A percentile compares a stretch with the other conserved stretches of the same genome.
These are phyloP conservation scores for Panzeria rudis DNA, from an alignment of 2,888 invertebrate species.

Conservation along the genomic window DNA sequence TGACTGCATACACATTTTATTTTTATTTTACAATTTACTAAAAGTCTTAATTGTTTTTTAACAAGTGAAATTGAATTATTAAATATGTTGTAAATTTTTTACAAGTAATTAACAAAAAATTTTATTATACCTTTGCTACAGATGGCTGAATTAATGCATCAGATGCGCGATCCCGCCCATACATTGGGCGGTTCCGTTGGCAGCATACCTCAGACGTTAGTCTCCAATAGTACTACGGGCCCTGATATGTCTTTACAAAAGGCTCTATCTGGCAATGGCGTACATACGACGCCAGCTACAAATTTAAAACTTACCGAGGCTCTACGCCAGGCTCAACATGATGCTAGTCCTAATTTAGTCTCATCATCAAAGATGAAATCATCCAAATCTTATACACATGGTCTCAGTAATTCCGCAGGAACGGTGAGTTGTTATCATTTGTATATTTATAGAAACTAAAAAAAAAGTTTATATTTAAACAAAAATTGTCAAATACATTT, in stretches of 20 bases:
- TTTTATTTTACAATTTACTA: neutral
- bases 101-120: neutral
- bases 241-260: conserved; percentile 77
- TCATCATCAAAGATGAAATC: conserved; percentile 83
- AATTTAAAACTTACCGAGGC: conserved; percentile 83
- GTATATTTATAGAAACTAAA: neutral
- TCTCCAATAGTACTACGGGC: conserved; percentile 75
- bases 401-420: conserved; percentile 83
- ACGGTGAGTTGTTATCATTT: conserved; percentile 76
- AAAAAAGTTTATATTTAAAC: neutral
- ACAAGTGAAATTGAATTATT: neutral
- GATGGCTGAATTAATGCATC: conserved; percentile 84
- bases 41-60: neutral
- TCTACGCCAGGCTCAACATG: conserved; percentile 81
- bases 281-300: conserved; percentile 83
- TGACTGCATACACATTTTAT: neutral
- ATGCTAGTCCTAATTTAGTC: conserved; percentile 82
- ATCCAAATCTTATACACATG: conserved; percentile 83
- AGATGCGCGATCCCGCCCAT: conserved; percentile 84
- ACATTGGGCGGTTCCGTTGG: conserved; percentile 83
- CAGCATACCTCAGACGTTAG: conserved; percentile 83
- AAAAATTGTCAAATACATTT: no score
- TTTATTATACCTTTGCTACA: conserved; percentile 71
- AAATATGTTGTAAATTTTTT: neutral
- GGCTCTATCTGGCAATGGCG: conserved; percentile 77